Conservation (phyloP, 2,888 invertebrate genomes). For the Ecliptopera silaceata region DNA sequence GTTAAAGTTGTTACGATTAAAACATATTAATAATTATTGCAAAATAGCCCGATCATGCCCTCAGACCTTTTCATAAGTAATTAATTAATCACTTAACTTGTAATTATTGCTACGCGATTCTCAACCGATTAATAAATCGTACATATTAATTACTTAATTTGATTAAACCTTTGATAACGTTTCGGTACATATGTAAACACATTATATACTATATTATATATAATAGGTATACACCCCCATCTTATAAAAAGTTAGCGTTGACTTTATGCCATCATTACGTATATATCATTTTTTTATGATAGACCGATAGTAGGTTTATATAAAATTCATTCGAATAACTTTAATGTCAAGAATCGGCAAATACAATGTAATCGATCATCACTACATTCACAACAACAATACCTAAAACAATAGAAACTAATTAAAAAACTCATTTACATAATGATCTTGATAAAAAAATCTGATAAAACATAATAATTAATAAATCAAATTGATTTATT, state of each 20-base stretch:
- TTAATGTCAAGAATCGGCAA: background rate
- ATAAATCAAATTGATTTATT: slow-evolving; percentile 23
- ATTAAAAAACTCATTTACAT: slow-evolving; percentile 59
- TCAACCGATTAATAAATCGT: slow-evolving; percentile 21
- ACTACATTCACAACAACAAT: slow-evolving; percentile 44
- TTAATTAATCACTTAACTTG: slow-evolving; percentile 28
- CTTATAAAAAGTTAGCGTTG: no score
- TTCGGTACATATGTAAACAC: slow-evolving; percentile 11
- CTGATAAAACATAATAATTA: background rate
- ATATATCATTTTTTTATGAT: no score
- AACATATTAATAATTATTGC: slow-evolving; percentile 14
- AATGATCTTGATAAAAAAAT: slow-evolving; percentile 42
- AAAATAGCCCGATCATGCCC: slow-evolving; percentile 29
- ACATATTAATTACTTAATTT: slow-evolving; percentile 29
- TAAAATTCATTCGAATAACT: no score
- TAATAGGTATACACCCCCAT: no score
- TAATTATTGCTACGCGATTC: slow-evolving; percentile 16
- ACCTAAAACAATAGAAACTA: slow-evolving; percentile 49
- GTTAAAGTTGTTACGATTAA: background rate
- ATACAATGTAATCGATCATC: slow-evolving; percentile 29
- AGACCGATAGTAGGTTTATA: no score
- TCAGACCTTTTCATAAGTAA: slow-evolving; percentile 17
- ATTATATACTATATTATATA: no score
- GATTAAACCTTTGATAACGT: slow-evolving; percentile 21
- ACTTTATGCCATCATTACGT: no score